A percentile compares a stretch with the other conserved stretches of the same genome.
Evolutionary conservation across 1,140 invertebrate genomes (phyloP).

Genomic region (Catajapyx aquilonaris): DNA sequence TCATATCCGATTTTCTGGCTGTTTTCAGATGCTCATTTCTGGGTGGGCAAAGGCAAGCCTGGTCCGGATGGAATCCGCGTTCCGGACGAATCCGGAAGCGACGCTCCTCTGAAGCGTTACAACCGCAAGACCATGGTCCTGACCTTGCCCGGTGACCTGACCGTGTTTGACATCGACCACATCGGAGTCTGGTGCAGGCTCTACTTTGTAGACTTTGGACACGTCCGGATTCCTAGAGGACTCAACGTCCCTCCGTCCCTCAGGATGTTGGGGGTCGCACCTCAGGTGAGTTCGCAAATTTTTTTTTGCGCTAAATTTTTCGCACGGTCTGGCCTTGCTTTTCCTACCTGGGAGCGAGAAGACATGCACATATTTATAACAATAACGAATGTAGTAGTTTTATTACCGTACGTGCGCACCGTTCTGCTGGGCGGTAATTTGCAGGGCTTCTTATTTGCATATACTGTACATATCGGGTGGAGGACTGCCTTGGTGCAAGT

Average conservation of each 20-base stretch:
- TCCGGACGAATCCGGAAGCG: conserved; percentile 72
- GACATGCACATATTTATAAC: too few relatives aligned
- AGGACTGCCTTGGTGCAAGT: too few relatives aligned
- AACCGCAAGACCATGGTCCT: conserved; percentile 68
- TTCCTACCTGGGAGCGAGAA: too few relatives aligned
- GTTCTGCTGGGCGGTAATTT: too few relatives aligned
- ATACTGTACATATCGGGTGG: too few relatives aligned
- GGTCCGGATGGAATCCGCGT: conserved; percentile 56
- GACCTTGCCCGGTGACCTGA: conserved; percentile 55
- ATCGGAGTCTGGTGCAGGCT: conserved; percentile 74
- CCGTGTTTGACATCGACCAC: conserved; percentile 63
- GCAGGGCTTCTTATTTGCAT: too few relatives aligned
- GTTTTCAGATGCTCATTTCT: conserved; percentile 68
- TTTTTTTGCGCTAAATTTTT: too few relatives aligned
- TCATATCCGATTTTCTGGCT: conserved; percentile 7
- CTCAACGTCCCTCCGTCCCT: conserved; percentile 73
- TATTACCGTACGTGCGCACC: too few relatives aligned
- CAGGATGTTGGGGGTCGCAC: conserved; percentile 77
- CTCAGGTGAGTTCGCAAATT: conserved; percentile 51
- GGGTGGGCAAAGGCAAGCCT: conserved; percentile 61
- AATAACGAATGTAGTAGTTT: too few relatives aligned
- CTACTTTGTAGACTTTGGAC: conserved; percentile 76
- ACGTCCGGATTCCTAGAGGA: conserved; percentile 46
- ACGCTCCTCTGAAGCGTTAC: conserved; percentile 50
- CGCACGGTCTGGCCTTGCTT: too few relatives aligned